These are phyloP conservation scores for Conchocele bisecta DNA, from an alignment of 2,888 invertebrate species.

Conservation along the genomic window DNA sequence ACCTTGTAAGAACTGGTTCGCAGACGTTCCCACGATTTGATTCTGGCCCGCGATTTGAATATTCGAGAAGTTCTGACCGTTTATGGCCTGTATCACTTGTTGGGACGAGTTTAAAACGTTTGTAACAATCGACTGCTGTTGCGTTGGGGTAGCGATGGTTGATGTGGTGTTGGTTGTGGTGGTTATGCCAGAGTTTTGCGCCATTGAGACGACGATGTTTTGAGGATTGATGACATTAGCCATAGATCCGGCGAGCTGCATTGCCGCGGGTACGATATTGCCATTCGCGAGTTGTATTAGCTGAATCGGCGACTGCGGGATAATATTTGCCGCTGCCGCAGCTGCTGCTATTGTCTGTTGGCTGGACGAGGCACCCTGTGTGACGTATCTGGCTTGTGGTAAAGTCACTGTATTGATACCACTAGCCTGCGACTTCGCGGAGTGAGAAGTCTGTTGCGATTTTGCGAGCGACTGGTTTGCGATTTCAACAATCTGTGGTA, in stretches of 20 bases:
- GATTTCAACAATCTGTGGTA: constrained; percentile 29
- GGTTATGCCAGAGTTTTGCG: constrained; percentile 53
- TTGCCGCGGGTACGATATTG: constrained; percentile 65
- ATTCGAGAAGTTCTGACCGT: constrained; percentile 65
- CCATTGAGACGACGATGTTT: constrained; percentile 63
- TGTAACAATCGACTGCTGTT: constrained; percentile 46
- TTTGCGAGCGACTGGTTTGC: constrained; percentile 22
- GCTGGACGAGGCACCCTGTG: too few species aligned
- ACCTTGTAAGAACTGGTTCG: constrained; percentile 67
- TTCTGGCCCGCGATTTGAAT: constrained; percentile 68
- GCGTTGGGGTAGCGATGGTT: constrained; percentile 64
- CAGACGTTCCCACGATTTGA: constrained; percentile 68
- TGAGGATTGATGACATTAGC: constrained; percentile 54
- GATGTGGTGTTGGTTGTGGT: constrained; percentile 61
- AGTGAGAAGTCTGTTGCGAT: constrained; percentile 9
- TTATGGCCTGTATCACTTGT: constrained; percentile 67
- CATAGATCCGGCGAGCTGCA: constrained; percentile 58
- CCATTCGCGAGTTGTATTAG: constrained; percentile 66
- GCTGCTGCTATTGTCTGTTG: constrained; percentile 64
- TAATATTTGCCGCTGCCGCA: constrained; percentile 61
- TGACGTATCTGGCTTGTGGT: constrained; percentile 42
- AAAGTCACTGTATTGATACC: constrained; percentile 37
- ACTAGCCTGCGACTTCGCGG: background rate
- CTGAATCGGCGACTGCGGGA: constrained; percentile 66
- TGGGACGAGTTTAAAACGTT: constrained; percentile 57